Conservation (phyloP, 2,888 invertebrate genomes). For the Rhaphigaster nebulosa region DNA sequence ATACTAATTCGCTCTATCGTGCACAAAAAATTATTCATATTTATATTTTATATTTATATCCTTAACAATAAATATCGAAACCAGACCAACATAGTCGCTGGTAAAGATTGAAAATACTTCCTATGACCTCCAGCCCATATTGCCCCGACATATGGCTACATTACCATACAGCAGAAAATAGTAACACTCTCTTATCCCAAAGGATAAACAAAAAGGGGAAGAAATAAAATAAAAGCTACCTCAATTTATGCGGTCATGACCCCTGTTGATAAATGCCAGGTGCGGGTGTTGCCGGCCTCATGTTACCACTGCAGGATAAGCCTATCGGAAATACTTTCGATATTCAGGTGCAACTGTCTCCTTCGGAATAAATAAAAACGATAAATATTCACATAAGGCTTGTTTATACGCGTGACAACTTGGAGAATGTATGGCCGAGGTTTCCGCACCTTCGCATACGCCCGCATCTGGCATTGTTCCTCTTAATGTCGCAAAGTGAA, state of each 20-base stretch:
- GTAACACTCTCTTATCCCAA: not conserved
- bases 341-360: not conserved
- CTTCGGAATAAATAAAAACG: conserved; percentile 5
- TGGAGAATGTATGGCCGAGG: not conserved
- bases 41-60: no score
- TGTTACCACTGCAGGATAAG: not conserved
- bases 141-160: no score
- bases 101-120: no score
- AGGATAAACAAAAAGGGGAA: not conserved
- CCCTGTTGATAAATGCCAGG: not conserved
- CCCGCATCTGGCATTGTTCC: not conserved
- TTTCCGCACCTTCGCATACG: not conserved
- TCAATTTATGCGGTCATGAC: conserved; percentile 14
- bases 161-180: not conserved
- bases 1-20: no score
- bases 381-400: not conserved
- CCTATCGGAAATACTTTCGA: not conserved
- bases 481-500: not conserved
- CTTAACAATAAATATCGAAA: no score
- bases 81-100: no score
- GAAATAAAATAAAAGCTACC: not conserved
- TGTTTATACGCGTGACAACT: not conserved
- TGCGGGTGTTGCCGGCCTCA: not conserved
- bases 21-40: no score
- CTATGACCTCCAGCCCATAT: not conserved